These are phyloP conservation scores for Charadrius vociferus DNA, from an alignment of 2,113 vertebrate genomes.

Conservation along the genomic window DNA sequence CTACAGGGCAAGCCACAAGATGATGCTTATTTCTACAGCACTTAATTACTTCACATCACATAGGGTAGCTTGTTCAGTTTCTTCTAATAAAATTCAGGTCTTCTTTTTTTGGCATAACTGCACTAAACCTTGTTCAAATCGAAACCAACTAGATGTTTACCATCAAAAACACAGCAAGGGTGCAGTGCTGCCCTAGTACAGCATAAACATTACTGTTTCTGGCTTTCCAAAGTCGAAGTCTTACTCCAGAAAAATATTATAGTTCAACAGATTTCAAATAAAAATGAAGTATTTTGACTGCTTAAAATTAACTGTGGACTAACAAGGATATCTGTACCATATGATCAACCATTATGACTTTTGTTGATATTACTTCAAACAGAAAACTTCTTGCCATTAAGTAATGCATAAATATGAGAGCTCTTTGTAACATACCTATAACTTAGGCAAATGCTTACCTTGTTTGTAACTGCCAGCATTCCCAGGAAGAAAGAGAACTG, in stretches of 20 bases:
- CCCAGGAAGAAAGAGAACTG: slow-evolving; percentile 96
- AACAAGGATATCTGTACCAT: neutral
- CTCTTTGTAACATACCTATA: neutral
- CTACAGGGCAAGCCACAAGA: neutral
- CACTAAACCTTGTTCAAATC: neutral
- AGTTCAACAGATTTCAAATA: neutral
- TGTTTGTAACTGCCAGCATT: slow-evolving; percentile 98
- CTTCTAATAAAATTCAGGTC: neutral
- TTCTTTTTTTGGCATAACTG: neutral
- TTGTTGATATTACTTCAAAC: neutral
- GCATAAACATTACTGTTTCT: neutral
- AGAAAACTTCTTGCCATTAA: neutral
- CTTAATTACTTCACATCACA: neutral
- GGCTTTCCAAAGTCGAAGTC: neutral
- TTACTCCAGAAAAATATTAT: neutral
- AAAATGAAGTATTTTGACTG: neutral
- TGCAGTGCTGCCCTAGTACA: neutral
- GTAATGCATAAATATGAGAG: neutral
- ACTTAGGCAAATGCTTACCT: slow-evolving; percentile 76
- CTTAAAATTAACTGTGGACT: neutral
- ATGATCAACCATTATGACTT: neutral
- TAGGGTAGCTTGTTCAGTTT: neutral
- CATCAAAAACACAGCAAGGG: neutral
- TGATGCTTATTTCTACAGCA: neutral
- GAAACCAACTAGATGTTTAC: neutral